Evolutionary conservation across 1,140 invertebrate species (phyloP).

Genomic region (Frieseomelitta varia): DNA sequence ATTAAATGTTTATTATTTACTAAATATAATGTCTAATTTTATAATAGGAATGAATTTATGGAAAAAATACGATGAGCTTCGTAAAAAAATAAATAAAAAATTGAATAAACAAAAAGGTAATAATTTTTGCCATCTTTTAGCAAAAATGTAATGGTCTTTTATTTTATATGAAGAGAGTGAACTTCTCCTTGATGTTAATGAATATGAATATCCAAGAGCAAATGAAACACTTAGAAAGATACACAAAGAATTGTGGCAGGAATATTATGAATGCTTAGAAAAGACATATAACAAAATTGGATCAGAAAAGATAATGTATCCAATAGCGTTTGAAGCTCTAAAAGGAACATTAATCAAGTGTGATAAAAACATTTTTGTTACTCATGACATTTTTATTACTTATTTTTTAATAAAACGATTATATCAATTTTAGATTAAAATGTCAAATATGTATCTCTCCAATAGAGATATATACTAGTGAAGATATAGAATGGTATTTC

Average conservation of each 20-base stretch:
- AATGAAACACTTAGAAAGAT: slow-evolving; percentile 73
- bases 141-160: neutral
- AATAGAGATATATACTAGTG: slow-evolving; percentile 67
- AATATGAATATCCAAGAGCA: slow-evolving; percentile 80
- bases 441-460: slow-evolving; percentile 83
- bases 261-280: slow-evolving; percentile 82
- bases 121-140: neutral
- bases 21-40: slow-evolving; percentile 7
- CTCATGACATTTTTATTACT: neutral
- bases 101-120: slow-evolving; percentile 56
- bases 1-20: slow-evolving; percentile 24
- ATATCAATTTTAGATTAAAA: slow-evolving; percentile 74
- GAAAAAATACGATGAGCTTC: slow-evolving; percentile 62
- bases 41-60: slow-evolving; percentile 22
- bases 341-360: slow-evolving; percentile 80
- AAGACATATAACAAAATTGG: slow-evolving; percentile 69
- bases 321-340: slow-evolving; percentile 76
- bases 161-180: slow-evolving; percentile 64
- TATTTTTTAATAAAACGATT: slow-evolving; percentile 30
- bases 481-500: slow-evolving; percentile 81
- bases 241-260: slow-evolving; percentile 79
- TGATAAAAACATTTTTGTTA: slow-evolving; percentile 2
- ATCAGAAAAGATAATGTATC: slow-evolving; percentile 70
- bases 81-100: slow-evolving; percentile 66
- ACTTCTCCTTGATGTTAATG: slow-evolving; percentile 73